Conservation (phyloP, 1,140 invertebrate species). For the Drosophila triauraria region DNA sequence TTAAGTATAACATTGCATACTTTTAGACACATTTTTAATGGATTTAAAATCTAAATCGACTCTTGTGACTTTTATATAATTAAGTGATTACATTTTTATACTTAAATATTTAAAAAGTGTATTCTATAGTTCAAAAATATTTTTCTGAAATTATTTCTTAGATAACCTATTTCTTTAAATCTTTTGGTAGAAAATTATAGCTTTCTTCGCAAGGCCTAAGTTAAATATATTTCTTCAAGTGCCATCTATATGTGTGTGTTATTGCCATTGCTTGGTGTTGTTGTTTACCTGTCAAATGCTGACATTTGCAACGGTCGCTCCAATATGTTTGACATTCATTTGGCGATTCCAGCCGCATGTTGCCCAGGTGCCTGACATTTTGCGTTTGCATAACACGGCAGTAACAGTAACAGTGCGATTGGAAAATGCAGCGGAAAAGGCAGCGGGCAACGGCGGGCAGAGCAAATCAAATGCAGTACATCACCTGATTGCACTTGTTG, state of each 20-base stretch:
- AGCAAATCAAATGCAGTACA: constrained; percentile 77
- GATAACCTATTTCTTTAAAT: too few relatives aligned
- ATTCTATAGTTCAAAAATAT: too few relatives aligned
- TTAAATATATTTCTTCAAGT: constrained; percentile 8
- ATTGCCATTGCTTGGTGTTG: constrained; percentile 29
- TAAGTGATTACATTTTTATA: neutral
- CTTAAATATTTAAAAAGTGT: too few relatives aligned
- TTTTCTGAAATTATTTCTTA: too few relatives aligned
- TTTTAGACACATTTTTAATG: too few relatives aligned
- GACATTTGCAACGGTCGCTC: constrained; percentile 77
- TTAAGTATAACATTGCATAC: too few relatives aligned
- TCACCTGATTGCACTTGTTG: constrained; percentile 78
- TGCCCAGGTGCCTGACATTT: constrained; percentile 79
- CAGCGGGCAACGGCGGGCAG: constrained; percentile 9
- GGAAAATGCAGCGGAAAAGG: constrained; percentile 17
- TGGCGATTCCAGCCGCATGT: constrained; percentile 66
- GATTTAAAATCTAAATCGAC: neutral
- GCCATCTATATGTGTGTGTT: constrained; percentile 4
- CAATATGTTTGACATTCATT: constrained; percentile 82
- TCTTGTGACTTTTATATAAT: neutral
- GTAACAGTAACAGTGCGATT: constrained; percentile 23
- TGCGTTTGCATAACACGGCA: constrained; percentile 73
- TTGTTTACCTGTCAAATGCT: constrained; percentile 72
- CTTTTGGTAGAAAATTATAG: too few relatives aligned
- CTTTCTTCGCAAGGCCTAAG: too few relatives aligned